Conservation (phyloP, 2,113 vertebrate genomes). For the Podiceps cristatus region DNA sequence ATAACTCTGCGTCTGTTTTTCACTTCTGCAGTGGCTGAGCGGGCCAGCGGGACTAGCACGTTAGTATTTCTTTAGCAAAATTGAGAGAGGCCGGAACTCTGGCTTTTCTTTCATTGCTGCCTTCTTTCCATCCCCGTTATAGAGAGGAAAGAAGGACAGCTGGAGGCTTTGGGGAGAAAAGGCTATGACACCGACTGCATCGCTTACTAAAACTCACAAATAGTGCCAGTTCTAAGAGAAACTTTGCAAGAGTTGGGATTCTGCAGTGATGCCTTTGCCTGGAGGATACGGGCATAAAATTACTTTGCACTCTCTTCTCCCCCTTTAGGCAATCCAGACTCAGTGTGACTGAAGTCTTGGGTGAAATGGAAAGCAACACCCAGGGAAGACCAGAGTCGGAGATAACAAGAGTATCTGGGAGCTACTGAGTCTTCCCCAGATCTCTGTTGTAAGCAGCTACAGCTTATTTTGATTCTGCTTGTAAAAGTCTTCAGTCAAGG, state of each 20-base stretch:
- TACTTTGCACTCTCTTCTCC: neutral
- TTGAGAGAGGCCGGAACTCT: neutral
- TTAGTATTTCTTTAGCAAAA: neutral
- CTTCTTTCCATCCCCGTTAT: neutral
- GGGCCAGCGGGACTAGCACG: neutral
- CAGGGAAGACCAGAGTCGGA: neutral
- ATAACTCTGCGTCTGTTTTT: neutral
- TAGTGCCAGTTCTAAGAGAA: neutral
- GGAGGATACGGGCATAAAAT: neutral
- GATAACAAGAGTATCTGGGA: conserved; percentile 18
- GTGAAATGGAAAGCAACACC: conserved; percentile 19
- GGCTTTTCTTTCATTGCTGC: neutral
- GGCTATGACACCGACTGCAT: neutral
- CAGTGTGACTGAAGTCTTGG: conserved; percentile 52
- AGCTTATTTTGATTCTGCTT: neutral
- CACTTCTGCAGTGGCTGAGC: neutral
- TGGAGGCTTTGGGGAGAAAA: neutral
- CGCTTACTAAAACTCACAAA: neutral
- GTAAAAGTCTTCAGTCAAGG: neutral
- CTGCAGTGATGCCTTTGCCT: neutral
- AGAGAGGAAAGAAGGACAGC: neutral
- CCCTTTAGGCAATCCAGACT: conserved; percentile 68
- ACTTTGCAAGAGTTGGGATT: neutral
- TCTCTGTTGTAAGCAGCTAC: conserved; percentile 9
- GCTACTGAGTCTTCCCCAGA: conserved; percentile 48